These are phyloP conservation scores for Muricea muricata DNA, from an alignment of 92 coral and sea anemone species.

Conservation along the genomic window DNA sequence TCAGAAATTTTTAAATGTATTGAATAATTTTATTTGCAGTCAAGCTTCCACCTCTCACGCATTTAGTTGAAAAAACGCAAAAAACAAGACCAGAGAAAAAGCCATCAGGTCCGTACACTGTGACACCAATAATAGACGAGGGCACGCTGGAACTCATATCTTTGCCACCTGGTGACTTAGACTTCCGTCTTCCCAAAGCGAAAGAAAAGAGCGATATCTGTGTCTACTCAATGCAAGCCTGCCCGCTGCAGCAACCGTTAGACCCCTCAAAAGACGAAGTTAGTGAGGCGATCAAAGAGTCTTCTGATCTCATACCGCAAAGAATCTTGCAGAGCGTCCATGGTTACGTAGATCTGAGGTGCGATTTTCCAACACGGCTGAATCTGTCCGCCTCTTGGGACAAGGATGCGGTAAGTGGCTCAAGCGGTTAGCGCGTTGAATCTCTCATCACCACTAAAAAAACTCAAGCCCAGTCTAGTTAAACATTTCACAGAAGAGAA, in stretches of 20 bases:
- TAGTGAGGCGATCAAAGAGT: background rate
- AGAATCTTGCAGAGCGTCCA: conserved; percentile 4
- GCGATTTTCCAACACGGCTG: background rate
- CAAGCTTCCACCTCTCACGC: background rate
- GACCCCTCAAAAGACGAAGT: background rate
- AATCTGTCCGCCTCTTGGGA: background rate
- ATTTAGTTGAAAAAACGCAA: background rate
- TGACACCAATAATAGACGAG: too few species aligned
- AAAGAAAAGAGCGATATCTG: background rate
- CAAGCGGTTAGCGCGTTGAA: too few species aligned
- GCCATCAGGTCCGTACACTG: too few species aligned
- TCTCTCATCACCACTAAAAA: too few species aligned
- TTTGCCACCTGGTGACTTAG: background rate
- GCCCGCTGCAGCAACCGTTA: conserved; percentile 5
- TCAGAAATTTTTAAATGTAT: too few species aligned
- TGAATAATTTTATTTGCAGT: background rate
- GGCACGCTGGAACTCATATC: too few species aligned
- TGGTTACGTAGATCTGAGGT: background rate
- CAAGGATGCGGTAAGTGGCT: conserved; percentile 1
- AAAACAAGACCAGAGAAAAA: background rate
- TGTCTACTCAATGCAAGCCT: background rate
- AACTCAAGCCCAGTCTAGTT: too few species aligned
- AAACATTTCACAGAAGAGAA: too few species aligned
- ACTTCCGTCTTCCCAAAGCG: background rate
- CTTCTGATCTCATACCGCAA: background rate